These are phyloP conservation scores for Alethe castanea DNA, from an alignment of 2,113 vertebrate species.

Conservation along the genomic window DNA sequence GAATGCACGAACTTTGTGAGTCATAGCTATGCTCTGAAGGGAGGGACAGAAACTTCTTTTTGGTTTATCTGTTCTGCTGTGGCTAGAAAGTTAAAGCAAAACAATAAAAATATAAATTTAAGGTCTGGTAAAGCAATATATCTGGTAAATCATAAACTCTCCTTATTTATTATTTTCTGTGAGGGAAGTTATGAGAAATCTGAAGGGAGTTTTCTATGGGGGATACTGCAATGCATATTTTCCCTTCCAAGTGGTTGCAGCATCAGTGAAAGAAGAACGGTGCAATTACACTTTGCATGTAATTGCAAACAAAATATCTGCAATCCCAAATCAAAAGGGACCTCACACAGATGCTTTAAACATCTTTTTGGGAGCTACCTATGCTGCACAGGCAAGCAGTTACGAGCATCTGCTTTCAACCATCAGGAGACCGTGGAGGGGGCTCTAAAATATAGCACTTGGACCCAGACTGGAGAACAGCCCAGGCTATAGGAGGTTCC, in stretches of 20 bases:
- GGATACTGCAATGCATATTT: neutral
- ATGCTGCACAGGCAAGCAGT: accelerated
- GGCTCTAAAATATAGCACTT: neutral
- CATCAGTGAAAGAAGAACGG: neutral
- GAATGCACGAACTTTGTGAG: neutral
- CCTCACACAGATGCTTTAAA: neutral
- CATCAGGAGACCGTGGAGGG: neutral
- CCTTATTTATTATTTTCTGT: neutral
- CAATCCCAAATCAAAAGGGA: neutral
- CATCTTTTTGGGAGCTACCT: neutral
- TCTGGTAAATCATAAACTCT: neutral
- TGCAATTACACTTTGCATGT: neutral
- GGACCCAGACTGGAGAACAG: neutral
- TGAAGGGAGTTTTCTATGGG: neutral
- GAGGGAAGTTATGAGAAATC: neutral
- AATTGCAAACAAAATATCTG: neutral
- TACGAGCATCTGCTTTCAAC: neutral
- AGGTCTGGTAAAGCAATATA: neutral
- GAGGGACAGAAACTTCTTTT: neutral
- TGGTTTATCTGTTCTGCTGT: neutral
- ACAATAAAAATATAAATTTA: neutral
- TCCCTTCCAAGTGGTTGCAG: neutral
- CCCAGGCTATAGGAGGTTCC: neutral
- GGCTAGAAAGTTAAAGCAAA: neutral
- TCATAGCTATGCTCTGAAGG: neutral